Base-by-base conservation (phyloP, 2,113 vertebrate species). In the Shinisaurus crocodilurus region DNA sequence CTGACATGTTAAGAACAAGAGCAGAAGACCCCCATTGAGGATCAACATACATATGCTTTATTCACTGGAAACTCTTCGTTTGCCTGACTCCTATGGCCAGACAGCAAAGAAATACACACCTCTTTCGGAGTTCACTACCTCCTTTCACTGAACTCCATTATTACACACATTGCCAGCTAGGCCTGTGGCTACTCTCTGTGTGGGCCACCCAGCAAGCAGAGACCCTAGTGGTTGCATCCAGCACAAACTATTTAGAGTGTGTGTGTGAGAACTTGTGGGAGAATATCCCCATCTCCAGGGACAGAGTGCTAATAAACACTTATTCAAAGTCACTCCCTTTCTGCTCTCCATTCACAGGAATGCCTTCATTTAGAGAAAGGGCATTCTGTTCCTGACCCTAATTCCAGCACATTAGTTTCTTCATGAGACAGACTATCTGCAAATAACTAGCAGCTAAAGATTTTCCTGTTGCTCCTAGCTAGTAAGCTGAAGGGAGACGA, bases 171-270 rank as follows among this genome's bases (percentile, higher is more conserved):
- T 75, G 69, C 70, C 88, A 65, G 81, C 88, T 75, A 75, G 81
- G 88, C 37, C 50, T 75, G 69, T 89, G 80, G 80, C 1, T 74
- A 8, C 69, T 63, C 67, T 74, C 80, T 89, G 79, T 34, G 37
- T 75, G 88, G 88, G 81, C 88, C 88, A 89, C 88, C 88, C 88
- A 89, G 70, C 69, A 84, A 89, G 81, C 70, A 7, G 69, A 63
- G 69, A 48, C 72, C 69, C 82, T 54, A 34, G 82, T 60, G 70
- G 81, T 34, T 63, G 88, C 40, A 76, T 75, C 81, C 70, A 75
- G 40, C 37, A 10, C 88, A 83, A 76, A 70, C 88, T 76, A 20
- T 75, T 83, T 75, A 77, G 74, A 63, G 23, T 2, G 63, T 9
- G 63, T 86, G 70, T 37, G 77, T 48, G 45, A 69, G 45, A 89